A percentile compares a stretch with the other conserved stretches of the same genome.
These are phyloP conservation scores for Campylomormyrus tamandua DNA, from an alignment of 2,113 vertebrate genomes.

Conservation along the genomic window DNA sequence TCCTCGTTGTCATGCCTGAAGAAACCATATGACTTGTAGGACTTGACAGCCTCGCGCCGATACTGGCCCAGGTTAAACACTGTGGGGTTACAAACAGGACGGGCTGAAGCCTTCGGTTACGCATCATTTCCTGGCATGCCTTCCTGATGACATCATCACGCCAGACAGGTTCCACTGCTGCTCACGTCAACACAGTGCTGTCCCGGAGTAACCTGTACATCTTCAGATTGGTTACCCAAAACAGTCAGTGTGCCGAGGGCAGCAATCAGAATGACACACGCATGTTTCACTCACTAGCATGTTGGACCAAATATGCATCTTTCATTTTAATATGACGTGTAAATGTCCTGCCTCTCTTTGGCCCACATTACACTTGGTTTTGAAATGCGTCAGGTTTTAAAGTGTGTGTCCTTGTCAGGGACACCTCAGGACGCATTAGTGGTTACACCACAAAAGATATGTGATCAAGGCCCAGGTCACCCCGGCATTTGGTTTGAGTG, in stretches of 20 bases:
- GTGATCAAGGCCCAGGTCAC: neutral
- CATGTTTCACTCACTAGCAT: neutral
- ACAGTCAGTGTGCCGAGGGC: neutral
- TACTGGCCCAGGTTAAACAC: constrained; percentile 96
- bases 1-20: constrained; percentile 94
- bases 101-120: neutral
- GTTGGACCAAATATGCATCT: neutral
- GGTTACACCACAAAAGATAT: neutral
- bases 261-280: neutral
- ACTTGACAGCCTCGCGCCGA: constrained; percentile 79
- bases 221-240: neutral
- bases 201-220: neutral
- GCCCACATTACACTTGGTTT: neutral
- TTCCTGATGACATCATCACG: neutral
- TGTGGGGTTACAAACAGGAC: constrained; percentile 39
- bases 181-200: neutral
- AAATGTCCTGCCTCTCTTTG: neutral
- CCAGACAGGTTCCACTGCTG: neutral
- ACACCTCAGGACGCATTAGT: neutral
- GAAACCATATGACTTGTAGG: constrained; percentile 94
- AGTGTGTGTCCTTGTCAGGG: neutral
- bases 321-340: neutral
- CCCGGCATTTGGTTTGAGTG: neutral
- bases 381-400: neutral
- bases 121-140: neutral